Percentiles rank a stretch among this genome's conserved stretches.
Conservation (phyloP, 2,113 vertebrate genomes). For the Phycodurus eques region DNA sequence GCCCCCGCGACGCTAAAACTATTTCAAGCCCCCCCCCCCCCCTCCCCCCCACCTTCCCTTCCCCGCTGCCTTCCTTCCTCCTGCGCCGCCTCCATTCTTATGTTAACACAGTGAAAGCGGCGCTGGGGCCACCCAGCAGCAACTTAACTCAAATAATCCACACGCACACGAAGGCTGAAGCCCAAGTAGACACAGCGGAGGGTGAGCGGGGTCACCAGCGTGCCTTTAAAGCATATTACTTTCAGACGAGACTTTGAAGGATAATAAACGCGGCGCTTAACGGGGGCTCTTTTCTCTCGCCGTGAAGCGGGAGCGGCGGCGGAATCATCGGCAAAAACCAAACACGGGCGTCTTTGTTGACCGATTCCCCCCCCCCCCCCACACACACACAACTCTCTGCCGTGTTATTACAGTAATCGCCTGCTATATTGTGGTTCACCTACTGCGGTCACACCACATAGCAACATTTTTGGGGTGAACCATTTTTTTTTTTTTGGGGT, state of each 20-base stretch:
- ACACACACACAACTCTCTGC: neutral
- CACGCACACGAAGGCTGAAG: conserved; percentile 16
- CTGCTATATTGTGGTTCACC: neutral
- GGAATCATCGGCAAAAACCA: conserved; percentile 71
- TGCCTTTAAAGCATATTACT: conserved; percentile 74
- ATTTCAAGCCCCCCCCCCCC: conserved; percentile 58
- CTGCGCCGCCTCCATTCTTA: conserved; percentile 71
- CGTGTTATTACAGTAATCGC: neutral
- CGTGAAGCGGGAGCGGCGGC: conserved; percentile 51
- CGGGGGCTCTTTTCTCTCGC: conserved; percentile 65
- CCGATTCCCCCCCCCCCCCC: neutral
- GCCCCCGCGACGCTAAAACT: conserved; percentile 72
- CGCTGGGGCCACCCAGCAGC: conserved; percentile 75
- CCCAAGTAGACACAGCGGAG: conserved; percentile 39
- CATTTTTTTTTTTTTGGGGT: too few relatives aligned
- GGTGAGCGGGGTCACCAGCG: conserved; percentile 22
- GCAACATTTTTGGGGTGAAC: too few relatives aligned
- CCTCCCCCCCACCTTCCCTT: conserved; percentile 23
- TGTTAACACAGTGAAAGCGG: conserved; percentile 76
- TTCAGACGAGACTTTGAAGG: conserved; percentile 72
- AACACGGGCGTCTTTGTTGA: conserved; percentile 78
- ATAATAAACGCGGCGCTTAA: conserved; percentile 77
- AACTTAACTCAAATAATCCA: conserved; percentile 73
- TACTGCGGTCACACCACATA: too few relatives aligned
- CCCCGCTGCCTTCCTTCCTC: neutral